These are phyloP conservation scores for Halichoerus grypus DNA, from an alignment of 2,113 vertebrate genomes.

Conservation along the genomic window DNA sequence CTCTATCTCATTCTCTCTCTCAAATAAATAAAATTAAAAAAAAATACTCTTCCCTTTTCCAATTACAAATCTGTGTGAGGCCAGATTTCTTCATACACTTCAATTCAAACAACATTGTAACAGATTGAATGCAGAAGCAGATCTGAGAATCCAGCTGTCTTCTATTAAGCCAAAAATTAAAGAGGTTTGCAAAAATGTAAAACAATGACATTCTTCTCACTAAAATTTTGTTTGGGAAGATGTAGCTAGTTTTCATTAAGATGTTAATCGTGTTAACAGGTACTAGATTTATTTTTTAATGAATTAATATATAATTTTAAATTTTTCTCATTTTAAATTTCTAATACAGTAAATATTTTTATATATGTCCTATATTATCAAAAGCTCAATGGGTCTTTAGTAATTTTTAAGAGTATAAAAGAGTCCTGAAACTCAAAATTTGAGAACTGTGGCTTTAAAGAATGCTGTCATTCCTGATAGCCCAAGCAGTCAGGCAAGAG, in stretches of 20 bases:
- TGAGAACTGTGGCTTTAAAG: conserved; percentile 16
- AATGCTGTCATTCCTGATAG: conserved; percentile 14
- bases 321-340: conserved; percentile 39
- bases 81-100: conserved; percentile 58
- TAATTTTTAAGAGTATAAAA: conserved; percentile 41
- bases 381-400: background rate
- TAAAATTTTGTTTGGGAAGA: conserved; percentile 36
- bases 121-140: conserved; percentile 38
- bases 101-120: conserved; percentile 32
- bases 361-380: background rate
- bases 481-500: background rate
- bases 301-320: background rate
- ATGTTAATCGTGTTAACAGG: conserved; percentile 24
- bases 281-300: conserved; percentile 10
- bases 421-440: background rate
- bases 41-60: conserved; percentile 59
- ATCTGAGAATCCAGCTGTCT: conserved; percentile 45
- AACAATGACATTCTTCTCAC: conserved; percentile 34
- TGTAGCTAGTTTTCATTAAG: conserved; percentile 52
- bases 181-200: conserved; percentile 64
- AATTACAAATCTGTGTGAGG: conserved; percentile 40
- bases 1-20: too few species aligned
- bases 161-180: conserved; percentile 50
- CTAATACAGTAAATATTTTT: background rate
- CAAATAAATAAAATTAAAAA: too few species aligned